Base-by-base conservation (phyloP, 2,888 invertebrate species). In the Papilio elwesi region DNA sequence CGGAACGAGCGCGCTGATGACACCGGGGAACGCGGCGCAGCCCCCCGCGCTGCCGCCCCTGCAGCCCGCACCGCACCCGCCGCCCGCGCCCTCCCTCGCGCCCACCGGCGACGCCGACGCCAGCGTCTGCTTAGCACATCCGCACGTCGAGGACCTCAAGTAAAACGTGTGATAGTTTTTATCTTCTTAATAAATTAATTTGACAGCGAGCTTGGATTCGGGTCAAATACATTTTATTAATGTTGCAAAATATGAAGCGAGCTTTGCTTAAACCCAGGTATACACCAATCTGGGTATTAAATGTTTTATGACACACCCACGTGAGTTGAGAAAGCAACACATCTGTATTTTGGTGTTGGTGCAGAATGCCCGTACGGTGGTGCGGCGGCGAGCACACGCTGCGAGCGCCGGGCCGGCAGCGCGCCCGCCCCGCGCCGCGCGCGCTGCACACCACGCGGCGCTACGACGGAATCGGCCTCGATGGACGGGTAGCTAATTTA, bases 301-400 rank as follows among this genome's bases (percentile, higher is more conserved):
- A 26, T 26, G 26, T n/a, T n/a, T n/a, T 26, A 4, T 26, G 2
- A 26, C 26, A 26, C 26, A 26, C 26, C 2, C 4, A 4, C 26
- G 26, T 2, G 26, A 26, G 26, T 26, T 26, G 43, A 0, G 7
- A 6, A 0, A 5, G 43, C 43, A 0, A 9, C 43, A 3, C 9
- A 43, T 3, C 2, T 9, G 8, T 26, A 26, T 43, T 43, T 5
- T 9, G 43, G 2, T 9, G 43, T 43, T 36, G 26, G 15, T 9
- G 55, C 68, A 72, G 63, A 9, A 15, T 55, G 63, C 57, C 53
- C 12, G 47, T 70, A n/a, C 89, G 90, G 70, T 90, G 89, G 89
- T 83, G 79, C 55, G 90, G 90, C 70, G 90, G 90, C 0, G 89
- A 89, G 4, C 90, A 90, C 83, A 90, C 90, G 16, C 79, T 87